Evolutionary conservation across 2,797 vertebrate species (phyloP).

Genomic region (Spondyliosoma cantharus): DNA sequence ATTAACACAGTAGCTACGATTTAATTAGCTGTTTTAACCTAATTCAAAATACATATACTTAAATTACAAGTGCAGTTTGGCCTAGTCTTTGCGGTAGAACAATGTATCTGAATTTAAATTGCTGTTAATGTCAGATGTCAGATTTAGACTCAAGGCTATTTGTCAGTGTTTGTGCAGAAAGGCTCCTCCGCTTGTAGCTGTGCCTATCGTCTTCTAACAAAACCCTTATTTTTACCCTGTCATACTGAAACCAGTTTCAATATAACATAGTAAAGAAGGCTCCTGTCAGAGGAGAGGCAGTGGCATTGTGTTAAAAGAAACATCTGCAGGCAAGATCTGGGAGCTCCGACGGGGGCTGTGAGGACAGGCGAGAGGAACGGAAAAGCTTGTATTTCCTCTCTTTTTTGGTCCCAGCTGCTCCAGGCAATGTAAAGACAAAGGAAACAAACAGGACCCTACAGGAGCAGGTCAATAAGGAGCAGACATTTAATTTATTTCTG

Average conservation of each 20-base stretch:
- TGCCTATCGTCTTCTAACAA: slow-evolving; percentile 16
- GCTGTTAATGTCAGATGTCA: not conserved
- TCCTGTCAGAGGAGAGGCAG: slow-evolving; percentile 39
- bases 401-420: slow-evolving; percentile 3
- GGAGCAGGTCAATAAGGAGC: slow-evolving; percentile 22
- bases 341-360: slow-evolving; percentile 40
- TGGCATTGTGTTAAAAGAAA: slow-evolving; percentile 45
- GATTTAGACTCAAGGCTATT: not conserved
- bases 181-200: slow-evolving; percentile 2
- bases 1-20: not conserved
- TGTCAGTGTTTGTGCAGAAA: slow-evolving; percentile 1
- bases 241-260: slow-evolving; percentile 17
- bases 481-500: slow-evolving; percentile 46
- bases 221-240: slow-evolving; percentile 41
- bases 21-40: not conserved
- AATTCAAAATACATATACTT: not conserved
- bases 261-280: slow-evolving; percentile 30
- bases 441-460: slow-evolving; percentile 36
- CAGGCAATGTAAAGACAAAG: slow-evolving; percentile 24
- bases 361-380: slow-evolving; percentile 37
- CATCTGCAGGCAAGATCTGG: slow-evolving; percentile 49
- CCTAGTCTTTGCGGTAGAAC: not conserved
- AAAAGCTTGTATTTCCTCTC: slow-evolving; percentile 25
- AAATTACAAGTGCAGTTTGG: not conserved
- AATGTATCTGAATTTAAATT: not conserved